Evolutionary conservation across 2,113 vertebrate species (phyloP), one percentile per base, ranked within the genome.

Genomic region (Dasyornis broadbenti): DNA sequence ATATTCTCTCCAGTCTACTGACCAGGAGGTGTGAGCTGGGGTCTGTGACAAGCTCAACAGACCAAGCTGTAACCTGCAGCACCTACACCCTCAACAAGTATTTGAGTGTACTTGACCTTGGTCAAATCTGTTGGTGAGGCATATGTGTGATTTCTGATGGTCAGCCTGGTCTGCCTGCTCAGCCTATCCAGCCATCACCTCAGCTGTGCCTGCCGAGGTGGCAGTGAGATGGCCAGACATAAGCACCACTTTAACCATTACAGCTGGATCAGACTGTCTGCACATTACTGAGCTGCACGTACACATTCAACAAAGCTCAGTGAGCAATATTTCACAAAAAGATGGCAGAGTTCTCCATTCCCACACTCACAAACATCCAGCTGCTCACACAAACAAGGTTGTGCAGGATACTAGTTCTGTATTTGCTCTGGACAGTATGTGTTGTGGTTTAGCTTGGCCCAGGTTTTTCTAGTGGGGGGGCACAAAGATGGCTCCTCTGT

Each of bases 41-140:
- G 39, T 37, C 79, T 80, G 44, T 4, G 31, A 18, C 31, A 33
- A 65, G 49, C 44, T 27, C 59, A 50, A 7, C 0, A 4, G 28
- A 33, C 60, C 12, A 42, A 35, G 23, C 15, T 90, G 30, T 53
- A 71, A 44, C 30, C 31, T 52, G 23, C 26, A 69, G 37, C 42
- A 85, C 15, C 61, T 54, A 16, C 20, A 8, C 14, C 50, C 13
- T n/a, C 40, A 56, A 11, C 37, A 37, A 31, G 37, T 37, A 10
- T 61, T 71, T 92, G 16, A 16, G 24, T 27, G 21, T 28, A 11
- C 11, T 52, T 0, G 0, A 7, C 12, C 71, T 31, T 40, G 42
- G 33, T 73, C 69, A 54, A 65, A 82, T 57, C 45, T 54, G 12
- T 14, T 39, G n/a, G 26, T 21, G 66, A 50, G 17, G 15, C 11